Base-by-base conservation (phyloP, 1,140 invertebrate species). In the Pseudomyrmex dendroicus region DNA sequence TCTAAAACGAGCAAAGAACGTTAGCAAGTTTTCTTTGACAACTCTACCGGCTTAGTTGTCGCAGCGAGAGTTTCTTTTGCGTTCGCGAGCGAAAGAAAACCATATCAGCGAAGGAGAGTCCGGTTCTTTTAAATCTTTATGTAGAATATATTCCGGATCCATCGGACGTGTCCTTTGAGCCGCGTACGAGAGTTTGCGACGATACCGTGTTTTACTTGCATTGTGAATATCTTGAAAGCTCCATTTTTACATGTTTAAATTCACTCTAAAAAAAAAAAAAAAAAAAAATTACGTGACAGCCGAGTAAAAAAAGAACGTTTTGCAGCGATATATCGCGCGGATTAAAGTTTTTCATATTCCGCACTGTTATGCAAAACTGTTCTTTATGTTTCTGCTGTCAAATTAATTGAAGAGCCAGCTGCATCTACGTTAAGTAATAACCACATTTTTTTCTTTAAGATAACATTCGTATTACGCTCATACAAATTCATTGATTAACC, bases 291-390 rank as follows among this genome's bases (percentile, higher is more conserved):
- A 48, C 35, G n/a, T 25, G 76, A 57, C 20, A 17, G 64, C 22
- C 63, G 63, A 48, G 64, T 59, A 59, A 59, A 78, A 78, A 70
- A 25, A 48, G 64, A 70, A 48, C 44, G 15, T 57, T 70, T 70
- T 68, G 7, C 64, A n/a, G 63, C 64, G 52, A 78, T 77, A 66
- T 78, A 35, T 35, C 59, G 54, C 52, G 9, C 17, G 74, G 52
- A 70, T 78, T 70, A 70, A 78, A 70, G 54, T 78, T 57, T 68
- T 61, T 76, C 59, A 64, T 63, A 64, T 70, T 61, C 13, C 50
- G 50, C 50, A 63, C 20, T 22, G 68, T 77, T 77, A 77, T 77
- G 63, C 64, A 59, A 78, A 78, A 78, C 44, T 70, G 35, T 44
- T 57, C 76, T 78, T 68, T 78, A 68, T 25, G 54, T 68, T 78